Evolutionary conservation across 2,797 vertebrate genomes (phyloP).

Genomic region (Vireo griseus): DNA sequence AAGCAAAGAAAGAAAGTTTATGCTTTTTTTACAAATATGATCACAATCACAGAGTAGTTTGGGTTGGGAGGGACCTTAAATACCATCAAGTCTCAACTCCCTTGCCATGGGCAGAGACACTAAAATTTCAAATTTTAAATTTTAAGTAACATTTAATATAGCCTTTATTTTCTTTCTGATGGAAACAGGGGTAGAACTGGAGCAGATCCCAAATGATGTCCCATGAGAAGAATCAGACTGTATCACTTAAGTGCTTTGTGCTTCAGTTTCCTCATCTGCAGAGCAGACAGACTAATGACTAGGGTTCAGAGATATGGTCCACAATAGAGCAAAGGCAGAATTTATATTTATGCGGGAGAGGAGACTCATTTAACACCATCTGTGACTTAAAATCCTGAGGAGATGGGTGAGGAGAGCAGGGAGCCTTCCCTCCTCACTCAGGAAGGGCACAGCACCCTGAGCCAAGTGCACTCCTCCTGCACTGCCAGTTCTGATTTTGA

Average conservation of each 20-base stretch:
- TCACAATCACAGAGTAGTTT: not conserved
- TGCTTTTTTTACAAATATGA: fast-evolving
- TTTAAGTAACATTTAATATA: not conserved
- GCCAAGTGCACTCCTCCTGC: not conserved
- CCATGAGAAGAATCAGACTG: fast-evolving
- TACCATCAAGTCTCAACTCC: not conserved
- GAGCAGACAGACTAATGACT: not conserved
- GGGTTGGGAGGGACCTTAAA: not conserved
- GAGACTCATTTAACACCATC: not conserved
- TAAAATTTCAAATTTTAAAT: not conserved
- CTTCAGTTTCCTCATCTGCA: not conserved
- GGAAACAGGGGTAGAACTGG: not conserved
- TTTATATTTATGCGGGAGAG: not conserved
- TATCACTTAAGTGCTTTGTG: not conserved
- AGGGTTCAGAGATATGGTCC: fast-evolving
- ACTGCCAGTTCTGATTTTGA: not conserved
- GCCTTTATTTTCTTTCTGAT: not conserved
- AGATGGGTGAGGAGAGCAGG: fast-evolving
- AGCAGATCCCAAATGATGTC: not conserved
- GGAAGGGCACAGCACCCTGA: not conserved
- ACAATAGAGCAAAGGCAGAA: not conserved
- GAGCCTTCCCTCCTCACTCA: not conserved
- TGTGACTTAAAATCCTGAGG: not conserved
- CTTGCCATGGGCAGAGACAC: not conserved
- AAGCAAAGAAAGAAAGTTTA: not conserved